These are phyloP conservation scores for Chesias legatella DNA, from an alignment of 2,888 invertebrate species.

Conservation along the genomic window DNA sequence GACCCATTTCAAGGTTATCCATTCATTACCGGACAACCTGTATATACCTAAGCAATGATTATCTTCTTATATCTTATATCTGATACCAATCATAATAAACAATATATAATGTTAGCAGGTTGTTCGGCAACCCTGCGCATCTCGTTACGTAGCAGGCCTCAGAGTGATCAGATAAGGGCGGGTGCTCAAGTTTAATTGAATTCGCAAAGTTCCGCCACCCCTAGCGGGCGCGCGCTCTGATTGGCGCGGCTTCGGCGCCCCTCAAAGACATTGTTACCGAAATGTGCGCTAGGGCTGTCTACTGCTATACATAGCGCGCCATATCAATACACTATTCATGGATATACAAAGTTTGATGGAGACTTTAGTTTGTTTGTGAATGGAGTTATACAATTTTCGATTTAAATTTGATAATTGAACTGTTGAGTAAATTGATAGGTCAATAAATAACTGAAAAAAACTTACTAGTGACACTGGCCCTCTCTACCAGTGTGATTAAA, in stretches of 20 bases:
- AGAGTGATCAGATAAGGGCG: slow-evolving; percentile 75
- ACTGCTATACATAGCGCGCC: slow-evolving; percentile 28
- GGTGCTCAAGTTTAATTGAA: slow-evolving; percentile 79
- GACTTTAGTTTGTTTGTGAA: slow-evolving; percentile 11
- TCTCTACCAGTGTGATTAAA: too few relatives aligned
- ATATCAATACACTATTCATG: slow-evolving; percentile 36
- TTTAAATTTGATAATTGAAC: too few relatives aligned
- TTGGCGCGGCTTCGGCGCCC: slow-evolving; percentile 58
- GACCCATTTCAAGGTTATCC: too few relatives aligned
- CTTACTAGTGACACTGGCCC: too few relatives aligned
- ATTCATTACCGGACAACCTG: too few relatives aligned
- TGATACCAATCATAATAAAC: too few relatives aligned
- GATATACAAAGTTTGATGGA: slow-evolving; percentile 22
- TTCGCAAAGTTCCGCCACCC: slow-evolving; percentile 76
- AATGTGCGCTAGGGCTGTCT: slow-evolving; percentile 40
- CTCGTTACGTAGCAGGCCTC: slow-evolving; percentile 69
- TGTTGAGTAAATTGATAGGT: too few relatives aligned
- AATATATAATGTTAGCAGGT: background rate
- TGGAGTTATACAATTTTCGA: too few relatives aligned
- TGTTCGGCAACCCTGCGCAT: slow-evolving; percentile 50
- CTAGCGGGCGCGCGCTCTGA: slow-evolving; percentile 53
- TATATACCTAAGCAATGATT: too few relatives aligned
- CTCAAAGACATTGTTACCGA: slow-evolving; percentile 68
- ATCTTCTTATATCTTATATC: too few relatives aligned
- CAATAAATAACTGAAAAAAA: too few relatives aligned